These are phyloP conservation scores for Salminus brasiliensis DNA, from an alignment of 2,113 vertebrate genomes.

Conservation along the genomic window DNA sequence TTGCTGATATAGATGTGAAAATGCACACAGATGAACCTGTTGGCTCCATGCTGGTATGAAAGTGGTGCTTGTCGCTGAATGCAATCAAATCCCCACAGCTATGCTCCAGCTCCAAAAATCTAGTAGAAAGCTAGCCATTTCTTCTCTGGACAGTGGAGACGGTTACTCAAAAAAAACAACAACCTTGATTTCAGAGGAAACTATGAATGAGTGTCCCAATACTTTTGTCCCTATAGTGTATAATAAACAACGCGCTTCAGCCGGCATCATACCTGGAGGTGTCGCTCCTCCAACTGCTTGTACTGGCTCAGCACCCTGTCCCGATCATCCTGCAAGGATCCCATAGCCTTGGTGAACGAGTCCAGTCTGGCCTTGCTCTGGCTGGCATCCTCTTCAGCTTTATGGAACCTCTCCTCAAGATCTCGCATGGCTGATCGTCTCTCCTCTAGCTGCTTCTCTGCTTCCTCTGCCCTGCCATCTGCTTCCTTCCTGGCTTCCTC, in stretches of 20 bases:
- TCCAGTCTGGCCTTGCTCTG: conserved; percentile 83
- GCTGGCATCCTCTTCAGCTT: conserved; percentile 78
- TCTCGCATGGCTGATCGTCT: conserved; percentile 69
- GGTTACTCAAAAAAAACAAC: too few species aligned
- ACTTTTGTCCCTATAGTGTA: too few species aligned
- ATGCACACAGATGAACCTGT: too few species aligned
- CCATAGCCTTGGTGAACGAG: conserved; percentile 92
- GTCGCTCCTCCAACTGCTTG: conserved; percentile 88
- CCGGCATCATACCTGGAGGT: conserved; percentile 74
- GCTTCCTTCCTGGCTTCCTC: conserved; percentile 81
- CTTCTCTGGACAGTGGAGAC: too few species aligned
- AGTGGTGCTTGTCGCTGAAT: too few species aligned
- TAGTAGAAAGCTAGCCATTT: too few species aligned
- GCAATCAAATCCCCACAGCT: too few species aligned
- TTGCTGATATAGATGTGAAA: too few species aligned
- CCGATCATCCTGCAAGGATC: conserved; percentile 91
- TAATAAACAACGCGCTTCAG: neutral
- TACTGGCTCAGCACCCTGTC: conserved; percentile 86
- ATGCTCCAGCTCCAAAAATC: too few species aligned
- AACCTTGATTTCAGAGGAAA: too few species aligned
- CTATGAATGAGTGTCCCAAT: too few species aligned
- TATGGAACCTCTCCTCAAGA: conserved; percentile 76
- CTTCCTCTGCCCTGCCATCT: conserved; percentile 73
- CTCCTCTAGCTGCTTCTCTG: conserved; percentile 80
- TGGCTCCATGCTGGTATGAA: too few species aligned